phyloP scores from a whole-genome alignment of 1,140 invertebrate species.

The honey bee (Apis mellifera) region Amel_HAv3.1 CM009936.2:12934501-12935000 shows the following conservation, averaged over 20 bases:
- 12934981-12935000: conserved; percentile 41
- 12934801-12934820: conserved; percentile 68
- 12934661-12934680: background rate
- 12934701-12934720: background rate
- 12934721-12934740: conserved; percentile 36
- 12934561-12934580: background rate
- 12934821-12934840: conserved; percentile 66
- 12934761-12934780: conserved; percentile 22
- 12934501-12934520: background rate
- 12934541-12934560: background rate
- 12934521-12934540: background rate
- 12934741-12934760: conserved; percentile 34
- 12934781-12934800: conserved; percentile 66
- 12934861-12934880: conserved; percentile 47
- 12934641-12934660: background rate
- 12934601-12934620: too few relatives aligned
- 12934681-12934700: background rate
- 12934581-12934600: too few relatives aligned
- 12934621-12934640: background rate
- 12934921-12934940: conserved; percentile 37
- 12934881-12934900: conserved; percentile 64
- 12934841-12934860: conserved; percentile 53
- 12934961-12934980: conserved; percentile 49
- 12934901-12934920: conserved; percentile 53
- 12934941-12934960: conserved; percentile 59